A percentile compares a stretch with the other conserved stretches of the same genome.
These are phyloP conservation scores for Chionis minor DNA, from an alignment of 2,113 vertebrate species.

Conservation along the genomic window DNA sequence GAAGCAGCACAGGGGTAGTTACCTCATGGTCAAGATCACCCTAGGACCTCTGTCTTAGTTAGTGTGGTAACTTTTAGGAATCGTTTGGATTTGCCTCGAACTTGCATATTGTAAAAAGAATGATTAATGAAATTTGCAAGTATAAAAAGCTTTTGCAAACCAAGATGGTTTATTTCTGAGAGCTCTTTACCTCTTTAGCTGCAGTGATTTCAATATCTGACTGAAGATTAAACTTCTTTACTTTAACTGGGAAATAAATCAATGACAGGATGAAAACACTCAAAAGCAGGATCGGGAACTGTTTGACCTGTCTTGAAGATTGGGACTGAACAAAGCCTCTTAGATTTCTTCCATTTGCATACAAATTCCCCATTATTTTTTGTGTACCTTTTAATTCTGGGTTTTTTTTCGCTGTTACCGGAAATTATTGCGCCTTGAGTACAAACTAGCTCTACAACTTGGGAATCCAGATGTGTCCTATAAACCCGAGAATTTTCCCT, in stretches of 20 bases:
- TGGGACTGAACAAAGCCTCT: neutral
- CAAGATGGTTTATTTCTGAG: neutral
- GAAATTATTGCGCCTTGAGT: neutral
- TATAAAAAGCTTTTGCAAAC: neutral
- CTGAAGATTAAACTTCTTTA: slow-evolving; percentile 17
- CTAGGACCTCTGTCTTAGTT: neutral
- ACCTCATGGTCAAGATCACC: neutral
- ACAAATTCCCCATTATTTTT: neutral
- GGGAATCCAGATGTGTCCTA: neutral
- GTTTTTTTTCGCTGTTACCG: neutral
- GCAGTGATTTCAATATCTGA: neutral
- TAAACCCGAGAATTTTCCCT: neutral
- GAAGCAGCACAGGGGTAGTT: neutral
- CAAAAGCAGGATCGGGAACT: neutral
- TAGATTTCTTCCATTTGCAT: neutral
- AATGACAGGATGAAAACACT: neutral
- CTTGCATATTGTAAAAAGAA: neutral
- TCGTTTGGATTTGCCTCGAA: neutral
- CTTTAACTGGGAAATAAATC: neutral
- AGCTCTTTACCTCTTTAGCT: neutral
- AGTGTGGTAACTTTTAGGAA: neutral
- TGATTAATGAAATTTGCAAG: neutral
- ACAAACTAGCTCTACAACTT: neutral
- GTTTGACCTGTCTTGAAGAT: neutral
- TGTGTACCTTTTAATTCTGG: neutral